Evolutionary conservation across 2,113 vertebrate species (phyloP).

Genomic region (Datnioides undecimradiatus): DNA sequence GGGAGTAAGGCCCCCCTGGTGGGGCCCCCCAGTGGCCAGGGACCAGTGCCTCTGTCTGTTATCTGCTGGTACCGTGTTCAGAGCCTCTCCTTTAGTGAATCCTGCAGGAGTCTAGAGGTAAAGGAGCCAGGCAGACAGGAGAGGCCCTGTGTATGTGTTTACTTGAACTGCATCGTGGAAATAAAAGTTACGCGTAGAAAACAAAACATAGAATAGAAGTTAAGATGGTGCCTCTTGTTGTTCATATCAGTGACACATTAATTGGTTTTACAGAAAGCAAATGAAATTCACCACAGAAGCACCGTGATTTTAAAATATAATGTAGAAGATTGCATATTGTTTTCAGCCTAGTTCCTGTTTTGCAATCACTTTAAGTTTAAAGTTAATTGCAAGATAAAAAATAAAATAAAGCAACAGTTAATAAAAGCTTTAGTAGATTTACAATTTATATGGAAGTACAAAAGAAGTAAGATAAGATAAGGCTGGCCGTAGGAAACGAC

Average conservation of each 20-base stretch:
- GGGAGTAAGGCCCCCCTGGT: slow-evolving; percentile 84
- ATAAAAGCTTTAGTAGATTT: too few species aligned
- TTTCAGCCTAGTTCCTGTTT: neutral
- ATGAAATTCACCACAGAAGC: neutral
- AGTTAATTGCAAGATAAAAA: neutral
- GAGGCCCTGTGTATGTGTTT: slow-evolving; percentile 54
- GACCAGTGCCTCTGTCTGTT: slow-evolving; percentile 87
- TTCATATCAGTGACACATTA: neutral
- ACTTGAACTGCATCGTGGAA: neutral
- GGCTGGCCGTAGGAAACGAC: neutral
- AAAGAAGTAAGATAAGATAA: neutral
- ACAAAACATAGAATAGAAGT: neutral
- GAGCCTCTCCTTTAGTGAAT: slow-evolving; percentile 91
- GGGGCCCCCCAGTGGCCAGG: slow-evolving; percentile 87
- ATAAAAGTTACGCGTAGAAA: neutral
- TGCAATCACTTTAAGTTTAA: neutral
- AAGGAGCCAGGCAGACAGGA: slow-evolving; percentile 80
- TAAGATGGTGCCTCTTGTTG: neutral
- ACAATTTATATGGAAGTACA: neutral
- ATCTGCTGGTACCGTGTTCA: slow-evolving; percentile 90
- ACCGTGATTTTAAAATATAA: neutral
- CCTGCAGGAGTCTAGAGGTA: slow-evolving; percentile 91
- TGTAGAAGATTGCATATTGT: neutral
- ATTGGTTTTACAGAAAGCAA: neutral
- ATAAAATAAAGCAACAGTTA: neutral